A percentile compares a stretch with the other conserved stretches of the same genome.
Evolutionary conservation across 2,797 vertebrate genomes (phyloP).

Genomic region (Orientallactaga sibirica): DNA sequence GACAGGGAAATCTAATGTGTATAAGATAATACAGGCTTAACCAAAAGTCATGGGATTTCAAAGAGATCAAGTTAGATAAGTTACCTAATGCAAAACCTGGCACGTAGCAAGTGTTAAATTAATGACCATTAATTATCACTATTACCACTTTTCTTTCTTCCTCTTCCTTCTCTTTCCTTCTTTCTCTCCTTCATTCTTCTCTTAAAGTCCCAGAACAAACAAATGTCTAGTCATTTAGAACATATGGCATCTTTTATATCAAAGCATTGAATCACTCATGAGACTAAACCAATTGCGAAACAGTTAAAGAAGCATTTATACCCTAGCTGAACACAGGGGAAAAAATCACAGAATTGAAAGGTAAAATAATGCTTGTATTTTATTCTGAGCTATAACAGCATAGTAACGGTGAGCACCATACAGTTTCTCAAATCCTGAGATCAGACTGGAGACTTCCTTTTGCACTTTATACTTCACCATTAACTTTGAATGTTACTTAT

Average conservation of each 20-base stretch:
- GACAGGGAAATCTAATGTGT: neutral
- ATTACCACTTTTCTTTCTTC: neutral
- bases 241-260: neutral
- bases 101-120: slow-evolving; percentile 7
- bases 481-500: neutral
- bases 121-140: neutral
- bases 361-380: slow-evolving; percentile 34
- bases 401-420: neutral
- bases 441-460: neutral
- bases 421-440: neutral
- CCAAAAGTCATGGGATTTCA: neutral
- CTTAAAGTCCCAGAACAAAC: neutral
- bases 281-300: neutral
- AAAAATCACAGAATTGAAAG: neutral
- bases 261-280: neutral
- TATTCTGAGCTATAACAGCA: slow-evolving; percentile 7
- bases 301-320: neutral
- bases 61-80: slow-evolving; percentile 16
- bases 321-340: slow-evolving; percentile 1
- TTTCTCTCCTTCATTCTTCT: neutral
- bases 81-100: slow-evolving; percentile 1
- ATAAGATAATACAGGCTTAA: neutral
- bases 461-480: neutral
- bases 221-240: neutral
- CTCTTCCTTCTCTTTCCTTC: neutral